Conservation (phyloP, 1,140 invertebrate genomes). For the Cyclina sinensis region DNA sequence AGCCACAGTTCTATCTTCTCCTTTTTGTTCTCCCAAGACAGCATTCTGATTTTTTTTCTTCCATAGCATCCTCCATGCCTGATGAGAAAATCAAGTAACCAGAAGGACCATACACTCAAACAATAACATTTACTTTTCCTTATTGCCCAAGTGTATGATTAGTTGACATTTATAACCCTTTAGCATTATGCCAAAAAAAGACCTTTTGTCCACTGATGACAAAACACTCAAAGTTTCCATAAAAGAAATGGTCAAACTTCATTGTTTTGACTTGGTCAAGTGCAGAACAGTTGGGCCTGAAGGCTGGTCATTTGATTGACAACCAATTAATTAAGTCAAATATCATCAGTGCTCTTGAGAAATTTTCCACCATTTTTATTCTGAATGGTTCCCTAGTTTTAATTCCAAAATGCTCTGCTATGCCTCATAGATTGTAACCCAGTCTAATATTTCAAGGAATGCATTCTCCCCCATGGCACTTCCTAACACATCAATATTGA, state of each 20-base stretch:
- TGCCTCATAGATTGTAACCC: neutral
- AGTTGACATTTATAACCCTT: conserved; percentile 12
- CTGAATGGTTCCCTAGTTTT: conserved; percentile 7
- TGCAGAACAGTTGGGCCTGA: conserved; percentile 24
- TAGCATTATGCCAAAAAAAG: neutral
- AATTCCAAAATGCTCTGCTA: neutral
- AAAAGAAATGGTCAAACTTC: conserved; percentile 35
- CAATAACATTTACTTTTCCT: conserved; percentile 12
- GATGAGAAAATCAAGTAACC: too few relatives aligned
- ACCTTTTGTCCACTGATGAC: conserved; percentile 1
- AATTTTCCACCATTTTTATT: neutral
- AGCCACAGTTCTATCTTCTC: too few relatives aligned
- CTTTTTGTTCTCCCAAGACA: too few relatives aligned
- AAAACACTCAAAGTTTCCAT: neutral
- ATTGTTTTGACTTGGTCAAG: conserved; percentile 59
- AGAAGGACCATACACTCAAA: neutral
- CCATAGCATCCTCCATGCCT: too few relatives aligned
- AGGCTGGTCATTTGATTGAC: conserved; percentile 46
- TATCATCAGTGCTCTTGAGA: conserved; percentile 40
- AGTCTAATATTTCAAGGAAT: conserved; percentile 9
- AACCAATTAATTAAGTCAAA: conserved; percentile 56
- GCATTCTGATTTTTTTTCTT: too few relatives aligned
- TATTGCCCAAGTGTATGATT: neutral
- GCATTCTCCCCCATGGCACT: conserved; percentile 13
- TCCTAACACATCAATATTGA: conserved; percentile 25